These are phyloP conservation scores for Nannobrachium achirus DNA, from an alignment of 2,113 vertebrate species.

Conservation along the genomic window DNA sequence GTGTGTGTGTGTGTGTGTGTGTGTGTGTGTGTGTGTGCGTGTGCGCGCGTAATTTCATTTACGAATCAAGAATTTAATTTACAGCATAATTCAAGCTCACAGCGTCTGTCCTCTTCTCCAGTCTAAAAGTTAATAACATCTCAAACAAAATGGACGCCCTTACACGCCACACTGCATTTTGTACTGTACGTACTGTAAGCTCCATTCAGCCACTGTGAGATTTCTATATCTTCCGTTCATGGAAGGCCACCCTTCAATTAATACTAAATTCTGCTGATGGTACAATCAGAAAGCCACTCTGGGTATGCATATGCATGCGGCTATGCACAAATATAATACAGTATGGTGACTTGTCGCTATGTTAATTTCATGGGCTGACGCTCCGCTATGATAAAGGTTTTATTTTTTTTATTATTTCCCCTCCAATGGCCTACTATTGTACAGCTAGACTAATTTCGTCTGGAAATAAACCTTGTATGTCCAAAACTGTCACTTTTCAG, in stretches of 20 bases:
- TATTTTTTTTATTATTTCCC: conserved; percentile 37
- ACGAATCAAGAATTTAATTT: too few species aligned
- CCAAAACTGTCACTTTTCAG: too few species aligned
- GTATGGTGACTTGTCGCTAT: conserved; percentile 43
- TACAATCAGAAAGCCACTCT: not conserved
- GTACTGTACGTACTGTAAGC: conserved; percentile 22
- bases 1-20: too few species aligned
- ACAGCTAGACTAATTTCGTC: not conserved
- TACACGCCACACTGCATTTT: conserved; percentile 15
- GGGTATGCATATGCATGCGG: conserved; percentile 30
- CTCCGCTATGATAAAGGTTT: conserved; percentile 41
- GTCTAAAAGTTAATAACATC: conserved; percentile 4
- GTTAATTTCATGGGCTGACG: conserved; percentile 69
- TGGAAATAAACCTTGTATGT: too few species aligned
- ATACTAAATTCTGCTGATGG: conserved; percentile 31
- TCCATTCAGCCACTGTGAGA: conserved; percentile 37
- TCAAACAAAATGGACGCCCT: conserved; percentile 29
- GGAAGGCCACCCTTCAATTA: conserved; percentile 38
- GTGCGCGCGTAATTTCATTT: too few species aligned
- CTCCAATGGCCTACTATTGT: conserved; percentile 10
- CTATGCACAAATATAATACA: conserved; percentile 39
- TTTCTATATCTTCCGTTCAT: conserved; percentile 39
- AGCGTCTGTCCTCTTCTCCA: not conserved
- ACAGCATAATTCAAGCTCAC: conserved; percentile 40
- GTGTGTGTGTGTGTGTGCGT: too few species aligned